Conservation (phyloP, 1,140 invertebrate genomes). For the Meloidogyne exigua region DNA sequence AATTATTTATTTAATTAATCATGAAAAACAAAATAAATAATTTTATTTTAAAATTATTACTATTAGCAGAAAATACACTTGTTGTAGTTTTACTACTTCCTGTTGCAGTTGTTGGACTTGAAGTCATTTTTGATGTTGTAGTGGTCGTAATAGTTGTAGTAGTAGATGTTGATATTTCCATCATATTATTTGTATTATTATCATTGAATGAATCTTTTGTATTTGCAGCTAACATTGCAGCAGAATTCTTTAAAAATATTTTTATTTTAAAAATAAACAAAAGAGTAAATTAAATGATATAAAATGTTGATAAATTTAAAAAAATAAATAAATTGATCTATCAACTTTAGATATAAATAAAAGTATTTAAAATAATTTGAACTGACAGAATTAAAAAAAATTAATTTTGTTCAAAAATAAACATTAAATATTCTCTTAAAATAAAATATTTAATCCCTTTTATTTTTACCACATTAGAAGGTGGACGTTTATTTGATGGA, state of each 20-base stretch:
- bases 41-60: no score
- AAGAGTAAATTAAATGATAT: no score
- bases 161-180: not conserved
- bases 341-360: no score
- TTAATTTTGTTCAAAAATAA: no score
- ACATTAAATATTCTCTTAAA: no score
- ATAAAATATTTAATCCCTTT: not conserved
- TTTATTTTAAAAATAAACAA: no score
- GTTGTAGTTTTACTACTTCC: not conserved
- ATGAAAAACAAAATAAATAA: no score
- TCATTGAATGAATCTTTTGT: not conserved
- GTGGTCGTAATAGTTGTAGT: not conserved
- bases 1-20: not conserved
- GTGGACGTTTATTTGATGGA: constrained; percentile 45
- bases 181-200: not conserved
- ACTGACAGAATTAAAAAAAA: no score
- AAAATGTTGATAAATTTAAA: not conserved
- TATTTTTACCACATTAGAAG: constrained; percentile 29
- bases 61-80: not conserved
- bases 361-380: no score
- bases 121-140: not conserved
- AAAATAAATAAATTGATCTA: no score
- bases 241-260: constrained; percentile 24
- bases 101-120: not conserved
- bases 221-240: constrained; percentile 3